Percentiles rank a stretch among this genome's conserved stretches.
phyloP scores from a whole-genome alignment of 2,888 invertebrate species.

The Diloba caeruleocephala region DNA sequence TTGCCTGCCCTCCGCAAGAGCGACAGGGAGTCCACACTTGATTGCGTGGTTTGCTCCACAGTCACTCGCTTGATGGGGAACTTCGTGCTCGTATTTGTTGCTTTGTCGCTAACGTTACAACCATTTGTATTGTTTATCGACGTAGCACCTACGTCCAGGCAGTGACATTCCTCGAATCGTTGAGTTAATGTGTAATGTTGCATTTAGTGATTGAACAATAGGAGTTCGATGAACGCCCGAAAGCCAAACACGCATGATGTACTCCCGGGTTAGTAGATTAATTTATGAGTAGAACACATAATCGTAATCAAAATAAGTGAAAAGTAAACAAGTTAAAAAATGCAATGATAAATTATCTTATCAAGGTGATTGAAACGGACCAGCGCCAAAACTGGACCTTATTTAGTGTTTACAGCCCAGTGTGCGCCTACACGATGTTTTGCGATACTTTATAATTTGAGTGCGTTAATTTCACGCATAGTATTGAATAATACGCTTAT shows the following conservation, averaged over 20 bases:
- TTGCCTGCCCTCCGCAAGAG: slow-evolving; percentile 73
- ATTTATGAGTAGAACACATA: slow-evolving; percentile 33
- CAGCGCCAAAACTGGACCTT: slow-evolving; percentile 56
- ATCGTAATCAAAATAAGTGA: slow-evolving; percentile 48
- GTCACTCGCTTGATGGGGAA: slow-evolving; percentile 73
- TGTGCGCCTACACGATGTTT: slow-evolving; percentile 69
- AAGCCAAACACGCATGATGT: slow-evolving; percentile 67
- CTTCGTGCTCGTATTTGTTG: slow-evolving; percentile 73
- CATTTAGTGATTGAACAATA: slow-evolving; percentile 58
- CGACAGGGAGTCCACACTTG: slow-evolving; percentile 59
- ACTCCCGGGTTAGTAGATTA: slow-evolving; percentile 73
- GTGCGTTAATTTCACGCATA: slow-evolving; percentile 57
- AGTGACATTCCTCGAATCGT: slow-evolving; percentile 57
- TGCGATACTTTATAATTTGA: slow-evolving; percentile 64
- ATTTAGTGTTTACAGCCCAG: slow-evolving; percentile 64
- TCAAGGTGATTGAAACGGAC: slow-evolving; percentile 67
- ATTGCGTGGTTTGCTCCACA: slow-evolving; percentile 67
- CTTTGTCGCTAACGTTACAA: slow-evolving; percentile 52
- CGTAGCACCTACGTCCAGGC: slow-evolving; percentile 54
- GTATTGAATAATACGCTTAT: slow-evolving; percentile 64
- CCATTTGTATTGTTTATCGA: slow-evolving; percentile 60
- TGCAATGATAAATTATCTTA: slow-evolving; percentile 76
- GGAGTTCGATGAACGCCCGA: slow-evolving; percentile 75
- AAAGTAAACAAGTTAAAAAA: slow-evolving; percentile 62
- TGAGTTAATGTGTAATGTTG: slow-evolving; percentile 60